These are phyloP conservation scores for Scortum barcoo DNA, from an alignment of 2,113 vertebrate species.

Conservation along the genomic window DNA sequence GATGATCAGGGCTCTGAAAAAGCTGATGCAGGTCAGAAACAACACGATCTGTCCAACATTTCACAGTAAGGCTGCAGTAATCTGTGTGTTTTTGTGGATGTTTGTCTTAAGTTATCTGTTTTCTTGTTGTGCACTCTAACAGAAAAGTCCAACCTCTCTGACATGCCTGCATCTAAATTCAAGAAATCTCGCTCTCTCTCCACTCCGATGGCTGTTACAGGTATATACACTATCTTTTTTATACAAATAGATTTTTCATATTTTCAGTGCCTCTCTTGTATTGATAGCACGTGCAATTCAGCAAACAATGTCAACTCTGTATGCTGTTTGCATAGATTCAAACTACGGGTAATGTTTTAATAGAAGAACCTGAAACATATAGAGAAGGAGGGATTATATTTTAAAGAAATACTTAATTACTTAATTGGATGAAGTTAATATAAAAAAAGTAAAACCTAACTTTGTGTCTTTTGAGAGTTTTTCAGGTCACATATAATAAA, in stretches of 20 bases:
- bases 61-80: not conserved
- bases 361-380: not conserved
- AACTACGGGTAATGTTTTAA: not conserved
- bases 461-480: no score
- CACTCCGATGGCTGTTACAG: constrained; percentile 74
- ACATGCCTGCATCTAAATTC: constrained; percentile 70
- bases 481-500: no score
- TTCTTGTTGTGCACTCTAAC: constrained; percentile 27
- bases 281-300: not conserved
- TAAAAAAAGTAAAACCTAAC: not conserved
- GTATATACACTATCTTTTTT: constrained; percentile 27
- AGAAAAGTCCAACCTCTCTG: constrained; percentile 78
- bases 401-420: not conserved
- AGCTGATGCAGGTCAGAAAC: constrained; percentile 80
- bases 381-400: not conserved
- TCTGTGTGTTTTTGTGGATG: not conserved
- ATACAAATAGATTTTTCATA: not conserved
- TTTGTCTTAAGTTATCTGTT: not conserved
- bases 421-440: no score
- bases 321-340: not conserved
- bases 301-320: not conserved
- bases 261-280: not conserved
- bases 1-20: constrained; percentile 83
- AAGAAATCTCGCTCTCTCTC: constrained; percentile 83
- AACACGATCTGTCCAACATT: not conserved